Conservation (phyloP, 2,797 vertebrate species). For the Bovichtus variegatus region DNA sequence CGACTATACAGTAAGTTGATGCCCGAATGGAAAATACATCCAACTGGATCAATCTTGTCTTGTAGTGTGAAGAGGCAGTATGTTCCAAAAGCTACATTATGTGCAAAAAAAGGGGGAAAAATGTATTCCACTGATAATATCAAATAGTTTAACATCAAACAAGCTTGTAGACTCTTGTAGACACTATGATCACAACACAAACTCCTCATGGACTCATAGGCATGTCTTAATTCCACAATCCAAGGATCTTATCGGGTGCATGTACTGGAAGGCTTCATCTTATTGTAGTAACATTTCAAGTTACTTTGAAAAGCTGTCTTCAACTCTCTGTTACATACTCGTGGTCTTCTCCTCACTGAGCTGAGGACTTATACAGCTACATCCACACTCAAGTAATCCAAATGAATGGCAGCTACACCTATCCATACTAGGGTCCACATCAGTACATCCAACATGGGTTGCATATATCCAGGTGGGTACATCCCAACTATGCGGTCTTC, state of each 20-base stretch:
- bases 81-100: conserved; percentile 43
- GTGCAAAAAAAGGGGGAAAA: conserved; percentile 25
- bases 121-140: conserved; percentile 73
- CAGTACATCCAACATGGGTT: conserved; percentile 77
- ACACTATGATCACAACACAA: conserved; percentile 44
- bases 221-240: conserved; percentile 74
- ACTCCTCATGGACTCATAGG: conserved; percentile 69
- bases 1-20: conserved; percentile 33
- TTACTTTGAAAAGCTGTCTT: conserved; percentile 56
- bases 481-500: conserved; percentile 73
- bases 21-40: conserved; percentile 71
- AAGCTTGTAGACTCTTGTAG: conserved; percentile 29
- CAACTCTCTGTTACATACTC: conserved; percentile 34
- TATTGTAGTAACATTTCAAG: conserved; percentile 31
- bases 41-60: conserved; percentile 57
- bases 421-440: conserved; percentile 68
- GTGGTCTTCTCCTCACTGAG: conserved; percentile 56
- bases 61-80: conserved; percentile 34
- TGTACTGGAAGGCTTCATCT: conserved; percentile 35
- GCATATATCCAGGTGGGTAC: conserved; percentile 75
- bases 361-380: conserved; percentile 68
- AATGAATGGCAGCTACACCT: conserved; percentile 69
- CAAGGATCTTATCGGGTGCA: conserved; percentile 39
- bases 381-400: conserved; percentile 86
- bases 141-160: conserved; percentile 36